phyloP scores from a whole-genome alignment of 2,888 invertebrate species.

The Dascillus cervinus region DNA sequence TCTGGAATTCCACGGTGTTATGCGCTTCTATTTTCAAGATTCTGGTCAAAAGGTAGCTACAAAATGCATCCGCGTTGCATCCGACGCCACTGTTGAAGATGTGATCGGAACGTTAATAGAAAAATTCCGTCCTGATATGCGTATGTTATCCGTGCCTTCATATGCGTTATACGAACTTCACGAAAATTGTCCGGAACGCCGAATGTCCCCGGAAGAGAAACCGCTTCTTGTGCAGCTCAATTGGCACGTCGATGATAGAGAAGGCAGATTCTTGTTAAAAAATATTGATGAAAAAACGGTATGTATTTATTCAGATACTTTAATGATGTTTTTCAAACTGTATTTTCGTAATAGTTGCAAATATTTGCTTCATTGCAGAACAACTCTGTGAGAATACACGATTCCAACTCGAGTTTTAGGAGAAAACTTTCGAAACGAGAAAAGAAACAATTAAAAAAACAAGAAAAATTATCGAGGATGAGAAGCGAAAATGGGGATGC shows the following conservation, averaged over 20 bases:
- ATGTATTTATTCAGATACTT: conserved; percentile 18
- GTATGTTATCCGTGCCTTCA: conserved; percentile 77
- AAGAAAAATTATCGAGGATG: conserved; percentile 75
- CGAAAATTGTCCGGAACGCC: conserved; percentile 67
- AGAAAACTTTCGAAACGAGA: conserved; percentile 94
- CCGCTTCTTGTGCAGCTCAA: conserved; percentile 95
- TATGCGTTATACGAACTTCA: conserved; percentile 70
- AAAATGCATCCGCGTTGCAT: conserved; percentile 96
- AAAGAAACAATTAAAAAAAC: conserved; percentile 95
- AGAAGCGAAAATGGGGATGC: conserved; percentile 58
- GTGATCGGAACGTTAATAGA: conserved; percentile 96
- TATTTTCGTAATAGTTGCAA: conserved; percentile 5
- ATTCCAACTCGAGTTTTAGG: conserved; percentile 77
- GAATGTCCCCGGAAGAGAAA: conserved; percentile 84
- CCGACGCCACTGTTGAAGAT: conserved; percentile 91
- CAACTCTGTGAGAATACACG: conserved; percentile 59
- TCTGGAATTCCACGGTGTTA: conserved; percentile 97
- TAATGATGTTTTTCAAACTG: conserved; percentile 1
- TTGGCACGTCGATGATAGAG: conserved; percentile 98
- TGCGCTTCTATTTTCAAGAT: conserved; percentile 99
- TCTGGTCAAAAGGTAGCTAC: conserved; percentile 97
- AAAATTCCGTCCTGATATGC: conserved; percentile 99
- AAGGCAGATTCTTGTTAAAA: conserved; percentile 91
- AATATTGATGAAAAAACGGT: conserved; percentile 81
- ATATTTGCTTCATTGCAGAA: conserved; percentile 40